Base-by-base conservation (phyloP, 2,888 invertebrate species). In the Latheticus oryzae region DNA sequence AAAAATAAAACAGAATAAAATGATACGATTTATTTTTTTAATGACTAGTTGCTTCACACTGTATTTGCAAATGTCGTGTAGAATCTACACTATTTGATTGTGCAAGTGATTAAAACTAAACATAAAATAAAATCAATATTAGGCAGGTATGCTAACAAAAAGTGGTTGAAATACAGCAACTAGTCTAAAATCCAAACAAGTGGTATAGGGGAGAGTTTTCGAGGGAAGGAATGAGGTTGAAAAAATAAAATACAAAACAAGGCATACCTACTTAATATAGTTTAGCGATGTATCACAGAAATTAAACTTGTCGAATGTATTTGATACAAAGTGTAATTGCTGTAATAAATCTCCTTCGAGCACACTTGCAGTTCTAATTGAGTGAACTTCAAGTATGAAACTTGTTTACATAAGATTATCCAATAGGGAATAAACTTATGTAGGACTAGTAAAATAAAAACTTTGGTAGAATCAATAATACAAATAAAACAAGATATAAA, bases 41-140 rank as follows among this genome's bases (percentile, higher is more conserved):
- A 69, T 79, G 79, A 79, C 79, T 79, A 79, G 79, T 79, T 79
- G 78, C 78, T 76, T 77, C 78, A 79, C 79, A 79, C 79, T 69
- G 75, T 77, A 77, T 69, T 70, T 70, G 64, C 67, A 72, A 74
- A n/a, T n/a, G n/a, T 76, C 73, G 75, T 77, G 76, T 74, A 72
- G 64, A 66, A 56, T 47, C 73, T 75, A 75, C 70, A 72, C 73
- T 73, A 74, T 71, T 65, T 66, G 63, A 64, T 67, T 70, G 74
- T 73, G 69, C 68, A 70, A 56, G 73, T 74, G 74, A 70, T 43
- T 26, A 71, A 67, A 66, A 62, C 60, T 62, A 45, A 51, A 53
- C 61, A 63, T 67, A 65, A 66, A 62, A 62, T 58, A 61, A 64
- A 58, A 37, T 50, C 17, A 32, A 69, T 69, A 69, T 70, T 65